Percentiles rank a stretch among this genome's conserved stretches.
phyloP scores from a whole-genome alignment of 2,888 invertebrate species.

The Allophyes oxyacanthae region DNA sequence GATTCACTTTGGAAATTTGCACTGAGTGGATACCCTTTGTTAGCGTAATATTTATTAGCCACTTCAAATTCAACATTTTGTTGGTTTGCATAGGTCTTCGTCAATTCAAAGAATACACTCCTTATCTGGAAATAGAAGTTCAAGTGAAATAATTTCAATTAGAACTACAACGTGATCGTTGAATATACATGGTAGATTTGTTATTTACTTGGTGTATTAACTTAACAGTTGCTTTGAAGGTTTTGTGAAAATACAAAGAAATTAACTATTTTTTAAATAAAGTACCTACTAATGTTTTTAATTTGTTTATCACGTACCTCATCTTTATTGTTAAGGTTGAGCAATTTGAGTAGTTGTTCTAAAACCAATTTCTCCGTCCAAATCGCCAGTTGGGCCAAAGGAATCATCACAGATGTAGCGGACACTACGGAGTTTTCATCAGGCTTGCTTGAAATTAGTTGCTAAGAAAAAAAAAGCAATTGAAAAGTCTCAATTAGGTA shows the following conservation, averaged over 20 bases:
- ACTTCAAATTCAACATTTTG: conserved; percentile 50
- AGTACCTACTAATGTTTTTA: no score
- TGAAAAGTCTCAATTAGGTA: neutral
- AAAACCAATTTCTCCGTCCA: conserved; percentile 41
- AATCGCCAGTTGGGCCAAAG: conserved; percentile 53
- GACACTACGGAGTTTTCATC: conserved; percentile 60
- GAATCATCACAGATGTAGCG: conserved; percentile 54
- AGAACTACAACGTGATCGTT: no score
- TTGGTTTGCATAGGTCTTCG: conserved; percentile 43
- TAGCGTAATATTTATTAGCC: conserved; percentile 54
- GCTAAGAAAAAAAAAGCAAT: conserved; percentile 52
- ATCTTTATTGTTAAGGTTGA: conserved; percentile 55
- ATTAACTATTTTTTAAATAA: no score
- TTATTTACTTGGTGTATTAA: no score
- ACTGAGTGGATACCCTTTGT: conserved; percentile 41
- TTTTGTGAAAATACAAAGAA: no score
- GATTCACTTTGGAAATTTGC: conserved; percentile 38
- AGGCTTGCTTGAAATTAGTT: conserved; percentile 40
- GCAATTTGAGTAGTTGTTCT: conserved; percentile 51
- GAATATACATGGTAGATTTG: no score
- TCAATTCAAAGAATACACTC: conserved; percentile 41
- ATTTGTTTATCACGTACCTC: conserved; percentile 51
- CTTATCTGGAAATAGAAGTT: conserved; percentile 50
- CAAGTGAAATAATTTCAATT: no score
- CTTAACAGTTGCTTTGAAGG: no score